phyloP scores from a whole-genome alignment of 2,888 invertebrate species.

The Cordilura impudica region DNA sequence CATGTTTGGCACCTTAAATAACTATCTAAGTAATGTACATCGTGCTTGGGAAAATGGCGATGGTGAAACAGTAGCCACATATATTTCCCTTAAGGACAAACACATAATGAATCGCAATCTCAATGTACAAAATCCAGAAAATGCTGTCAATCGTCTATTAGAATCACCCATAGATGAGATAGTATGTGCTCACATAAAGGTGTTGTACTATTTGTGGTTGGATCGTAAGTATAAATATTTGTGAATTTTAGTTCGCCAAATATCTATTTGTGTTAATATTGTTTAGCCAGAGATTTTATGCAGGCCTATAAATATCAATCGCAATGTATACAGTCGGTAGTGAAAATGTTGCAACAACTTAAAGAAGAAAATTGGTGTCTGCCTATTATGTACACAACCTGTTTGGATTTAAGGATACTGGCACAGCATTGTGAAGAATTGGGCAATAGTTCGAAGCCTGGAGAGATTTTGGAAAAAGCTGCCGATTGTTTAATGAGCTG shows the following conservation, averaged over 20 bases:
- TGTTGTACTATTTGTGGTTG: conserved; percentile 79
- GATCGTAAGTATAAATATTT: conserved; percentile 76
- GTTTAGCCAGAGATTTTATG: conserved; percentile 79
- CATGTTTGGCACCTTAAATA: conserved; percentile 74
- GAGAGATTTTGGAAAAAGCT: conserved; percentile 87
- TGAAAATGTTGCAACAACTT: conserved; percentile 89
- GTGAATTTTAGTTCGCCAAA: neutral
- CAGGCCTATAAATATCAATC: conserved; percentile 90
- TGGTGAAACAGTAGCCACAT: conserved; percentile 81
- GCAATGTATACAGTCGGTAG: conserved; percentile 86
- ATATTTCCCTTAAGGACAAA: conserved; percentile 84
- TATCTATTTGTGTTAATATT: conserved; percentile 9
- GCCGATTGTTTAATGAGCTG: conserved; percentile 95
- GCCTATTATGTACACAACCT: conserved; percentile 93
- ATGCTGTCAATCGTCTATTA: conserved; percentile 84
- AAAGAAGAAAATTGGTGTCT: conserved; percentile 98
- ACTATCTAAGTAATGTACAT: conserved; percentile 79
- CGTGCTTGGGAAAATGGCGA: conserved; percentile 82
- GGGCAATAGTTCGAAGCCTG: conserved; percentile 78
- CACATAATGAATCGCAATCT: conserved; percentile 85
- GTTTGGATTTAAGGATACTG: conserved; percentile 91
- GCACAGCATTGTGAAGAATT: conserved; percentile 87
- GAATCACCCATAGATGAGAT: conserved; percentile 87
- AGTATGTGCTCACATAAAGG: conserved; percentile 85
- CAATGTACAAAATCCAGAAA: conserved; percentile 85